Conservation (phyloP, 2,888 invertebrate species). For the Mellilla xanthometata region DNA sequence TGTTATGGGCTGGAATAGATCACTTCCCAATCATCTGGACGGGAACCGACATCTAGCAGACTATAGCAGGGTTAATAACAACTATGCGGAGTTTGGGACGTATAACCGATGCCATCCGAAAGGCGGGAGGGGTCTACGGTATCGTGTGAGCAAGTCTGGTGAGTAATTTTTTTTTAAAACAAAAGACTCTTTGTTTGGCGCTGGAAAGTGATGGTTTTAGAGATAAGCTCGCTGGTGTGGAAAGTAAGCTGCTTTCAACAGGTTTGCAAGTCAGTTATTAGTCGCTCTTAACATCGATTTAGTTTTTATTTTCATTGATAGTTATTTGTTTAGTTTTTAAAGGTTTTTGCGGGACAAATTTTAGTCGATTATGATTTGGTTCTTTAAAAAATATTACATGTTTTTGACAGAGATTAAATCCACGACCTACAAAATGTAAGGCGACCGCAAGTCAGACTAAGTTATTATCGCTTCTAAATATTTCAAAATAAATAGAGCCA, state of each 20-base stretch:
- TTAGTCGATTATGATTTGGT: too few relatives aligned
- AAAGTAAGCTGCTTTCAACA: not conserved
- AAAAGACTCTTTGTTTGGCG: constrained; percentile 11
- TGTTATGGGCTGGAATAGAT: constrained; percentile 80
- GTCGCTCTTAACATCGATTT: too few relatives aligned
- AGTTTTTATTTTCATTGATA: too few relatives aligned
- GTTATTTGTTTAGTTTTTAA: too few relatives aligned
- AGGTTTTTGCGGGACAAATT: too few relatives aligned
- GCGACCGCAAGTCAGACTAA: too few relatives aligned
- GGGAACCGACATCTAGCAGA: constrained; percentile 82
- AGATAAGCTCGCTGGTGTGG: constrained; percentile 2
- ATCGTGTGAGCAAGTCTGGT: constrained; percentile 75
- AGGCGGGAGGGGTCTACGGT: constrained; percentile 71
- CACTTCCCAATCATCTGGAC: constrained; percentile 87
- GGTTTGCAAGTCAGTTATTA: not conserved
- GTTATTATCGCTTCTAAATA: too few relatives aligned
- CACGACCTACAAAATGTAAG: too few relatives aligned
- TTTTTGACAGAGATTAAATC: too few relatives aligned
- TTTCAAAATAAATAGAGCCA: too few relatives aligned
- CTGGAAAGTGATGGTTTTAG: not conserved
- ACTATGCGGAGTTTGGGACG: constrained; percentile 74
- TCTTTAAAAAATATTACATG: too few relatives aligned
- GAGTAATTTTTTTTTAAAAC: too few relatives aligned
- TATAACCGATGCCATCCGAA: constrained; percentile 72
- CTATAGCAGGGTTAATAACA: constrained; percentile 82